Evolutionary conservation across 2,888 invertebrate genomes (phyloP).

Genomic region (Diaperis boleti): DNA sequence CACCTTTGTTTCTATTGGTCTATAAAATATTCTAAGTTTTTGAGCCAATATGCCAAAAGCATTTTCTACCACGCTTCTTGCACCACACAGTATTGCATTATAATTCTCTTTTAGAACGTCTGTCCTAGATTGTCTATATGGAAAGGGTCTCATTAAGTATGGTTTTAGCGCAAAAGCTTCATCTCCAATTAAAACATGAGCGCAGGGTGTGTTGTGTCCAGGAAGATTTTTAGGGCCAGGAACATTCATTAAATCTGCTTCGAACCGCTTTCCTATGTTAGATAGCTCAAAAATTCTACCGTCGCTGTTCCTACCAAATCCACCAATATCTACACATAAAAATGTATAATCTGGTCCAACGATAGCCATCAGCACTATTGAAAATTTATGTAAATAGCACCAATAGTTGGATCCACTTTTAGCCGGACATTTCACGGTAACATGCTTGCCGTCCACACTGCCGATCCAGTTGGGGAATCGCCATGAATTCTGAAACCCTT

Average conservation of each 20-base stretch:
- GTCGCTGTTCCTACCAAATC: constrained; percentile 37
- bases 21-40: too few relatives aligned
- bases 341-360: constrained; percentile 40
- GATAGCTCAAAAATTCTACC: constrained; percentile 39
- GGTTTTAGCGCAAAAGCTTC: constrained; percentile 49
- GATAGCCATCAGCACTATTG: constrained; percentile 42
- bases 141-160: constrained; percentile 48
- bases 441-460: constrained; percentile 45
- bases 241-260: constrained; percentile 41
- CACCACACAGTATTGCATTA: neutral
- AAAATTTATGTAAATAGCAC: constrained; percentile 42
- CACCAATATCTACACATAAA: constrained; percentile 28
- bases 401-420: constrained; percentile 43
- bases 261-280: constrained; percentile 46
- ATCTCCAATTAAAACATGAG: constrained; percentile 49
- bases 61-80: constrained; percentile 1
- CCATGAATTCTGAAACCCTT: constrained; percentile 8
- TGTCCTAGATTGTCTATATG: constrained; percentile 37
- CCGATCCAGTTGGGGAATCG: constrained; percentile 47
- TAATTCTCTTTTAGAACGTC: constrained; percentile 11
- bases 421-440: constrained; percentile 44
- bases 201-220: constrained; percentile 33
- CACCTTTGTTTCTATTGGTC: neutral
- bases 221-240: constrained; percentile 47
- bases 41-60: constrained; percentile 1